These are phyloP conservation scores for Gymnobelideus leadbeateri DNA, from an alignment of 2,113 vertebrate genomes.

Conservation along the genomic window DNA sequence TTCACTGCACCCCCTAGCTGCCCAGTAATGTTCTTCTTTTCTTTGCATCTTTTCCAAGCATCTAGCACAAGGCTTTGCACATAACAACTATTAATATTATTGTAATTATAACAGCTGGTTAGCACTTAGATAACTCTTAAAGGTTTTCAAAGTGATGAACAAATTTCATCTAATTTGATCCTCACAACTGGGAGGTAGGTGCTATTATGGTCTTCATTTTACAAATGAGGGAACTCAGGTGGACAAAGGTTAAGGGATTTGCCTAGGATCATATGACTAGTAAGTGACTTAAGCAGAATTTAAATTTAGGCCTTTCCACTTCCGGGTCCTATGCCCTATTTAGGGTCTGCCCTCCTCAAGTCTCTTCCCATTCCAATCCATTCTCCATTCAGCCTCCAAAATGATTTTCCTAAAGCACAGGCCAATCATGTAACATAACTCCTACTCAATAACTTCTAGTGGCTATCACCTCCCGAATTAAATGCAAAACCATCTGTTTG, in stretches of 20 bases:
- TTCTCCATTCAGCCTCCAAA: background rate
- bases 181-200: background rate
- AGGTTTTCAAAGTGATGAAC: background rate
- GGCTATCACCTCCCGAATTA: background rate
- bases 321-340: background rate
- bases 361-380: too few relatives aligned
- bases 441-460: background rate
- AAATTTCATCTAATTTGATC: background rate
- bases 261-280: background rate
- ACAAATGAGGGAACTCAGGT: background rate
- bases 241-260: background rate
- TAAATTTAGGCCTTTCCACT: background rate
- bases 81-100: background rate
- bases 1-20: too few relatives aligned
- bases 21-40: too few relatives aligned
- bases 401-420: background rate
- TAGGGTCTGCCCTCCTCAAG: too few relatives aligned
- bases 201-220: background rate
- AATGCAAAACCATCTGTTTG: background rate
- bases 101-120: background rate
- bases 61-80: background rate
- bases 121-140: background rate
- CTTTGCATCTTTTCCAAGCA: background rate
- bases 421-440: background rate
- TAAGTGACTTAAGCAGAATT: background rate